phyloP scores from a whole-genome alignment of 2,888 invertebrate species.

The Keiferia lycopersicella region DNA sequence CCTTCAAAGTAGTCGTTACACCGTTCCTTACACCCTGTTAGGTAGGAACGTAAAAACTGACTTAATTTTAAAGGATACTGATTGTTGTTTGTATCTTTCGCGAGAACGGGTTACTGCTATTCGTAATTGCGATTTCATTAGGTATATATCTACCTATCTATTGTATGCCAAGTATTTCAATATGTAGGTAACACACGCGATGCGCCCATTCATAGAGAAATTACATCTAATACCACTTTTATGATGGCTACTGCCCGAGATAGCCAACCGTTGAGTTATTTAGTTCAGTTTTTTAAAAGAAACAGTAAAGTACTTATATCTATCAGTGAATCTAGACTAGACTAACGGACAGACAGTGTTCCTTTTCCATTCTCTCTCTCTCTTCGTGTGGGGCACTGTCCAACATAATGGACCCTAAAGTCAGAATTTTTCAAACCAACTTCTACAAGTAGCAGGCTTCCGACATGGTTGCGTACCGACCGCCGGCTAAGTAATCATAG shows the following conservation, averaged over 20 bases:
- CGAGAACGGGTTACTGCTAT: not conserved
- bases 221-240: not conserved
- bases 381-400: no score
- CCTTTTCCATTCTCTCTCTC: not conserved
- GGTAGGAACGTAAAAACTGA: no score
- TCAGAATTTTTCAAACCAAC: no score
- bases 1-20: no score
- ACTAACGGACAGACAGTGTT: not conserved
- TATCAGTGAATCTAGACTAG: not conserved
- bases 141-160: no score
- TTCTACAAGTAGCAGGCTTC: no score
- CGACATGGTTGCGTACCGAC: no score
- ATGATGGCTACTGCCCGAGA: conserved; percentile 3
- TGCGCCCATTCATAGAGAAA: conserved; percentile 17
- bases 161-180: conserved; percentile 1
- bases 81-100: no score
- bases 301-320: conserved; percentile 1
- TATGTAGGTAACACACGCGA: conserved; percentile 1
- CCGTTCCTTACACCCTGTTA: no score
- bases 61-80: no score
- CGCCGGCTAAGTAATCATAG: no score
- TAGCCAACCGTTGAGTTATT: not conserved
- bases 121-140: not conserved
- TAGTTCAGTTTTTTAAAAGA: not conserved
- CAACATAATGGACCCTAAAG: no score